Evolutionary conservation across 2,797 vertebrate genomes (phyloP).

Genomic region (Urophycis tenuis): DNA sequence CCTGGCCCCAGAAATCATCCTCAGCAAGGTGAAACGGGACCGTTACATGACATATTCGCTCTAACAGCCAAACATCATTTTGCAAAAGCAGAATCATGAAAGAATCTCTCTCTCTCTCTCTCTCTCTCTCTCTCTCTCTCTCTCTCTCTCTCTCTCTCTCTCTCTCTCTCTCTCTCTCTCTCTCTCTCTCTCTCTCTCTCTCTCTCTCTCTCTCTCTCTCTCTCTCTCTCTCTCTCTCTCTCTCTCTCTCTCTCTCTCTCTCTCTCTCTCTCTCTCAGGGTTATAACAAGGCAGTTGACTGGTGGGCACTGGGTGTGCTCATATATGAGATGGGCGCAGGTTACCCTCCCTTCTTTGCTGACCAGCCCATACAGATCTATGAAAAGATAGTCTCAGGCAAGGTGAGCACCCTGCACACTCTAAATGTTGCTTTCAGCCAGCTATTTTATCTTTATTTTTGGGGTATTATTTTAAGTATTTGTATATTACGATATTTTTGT

Average conservation of each 20-base stretch:
- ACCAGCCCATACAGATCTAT: constrained; percentile 91
- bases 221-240: too few species aligned
- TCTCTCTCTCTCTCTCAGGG: constrained; percentile 59
- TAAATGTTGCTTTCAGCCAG: background rate
- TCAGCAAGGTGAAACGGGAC: constrained; percentile 74
- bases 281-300: constrained; percentile 90
- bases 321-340: constrained; percentile 97
- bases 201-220: too few species aligned
- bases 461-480: background rate
- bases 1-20: constrained; percentile 85
- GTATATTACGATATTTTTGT: background rate
- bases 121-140: too few species aligned
- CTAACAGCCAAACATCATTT: background rate
- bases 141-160: too few species aligned
- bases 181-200: too few species aligned
- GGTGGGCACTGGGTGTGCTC: constrained; percentile 88
- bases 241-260: background rate
- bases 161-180: too few species aligned
- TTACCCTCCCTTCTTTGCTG: constrained; percentile 88
- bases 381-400: constrained; percentile 92
- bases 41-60: background rate
- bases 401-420: constrained; percentile 58
- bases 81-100: too few species aligned
- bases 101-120: too few species aligned
- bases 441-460: background rate